These are phyloP conservation scores for Proisotoma minuta DNA, from an alignment of 2,888 invertebrate species.

Conservation along the genomic window DNA sequence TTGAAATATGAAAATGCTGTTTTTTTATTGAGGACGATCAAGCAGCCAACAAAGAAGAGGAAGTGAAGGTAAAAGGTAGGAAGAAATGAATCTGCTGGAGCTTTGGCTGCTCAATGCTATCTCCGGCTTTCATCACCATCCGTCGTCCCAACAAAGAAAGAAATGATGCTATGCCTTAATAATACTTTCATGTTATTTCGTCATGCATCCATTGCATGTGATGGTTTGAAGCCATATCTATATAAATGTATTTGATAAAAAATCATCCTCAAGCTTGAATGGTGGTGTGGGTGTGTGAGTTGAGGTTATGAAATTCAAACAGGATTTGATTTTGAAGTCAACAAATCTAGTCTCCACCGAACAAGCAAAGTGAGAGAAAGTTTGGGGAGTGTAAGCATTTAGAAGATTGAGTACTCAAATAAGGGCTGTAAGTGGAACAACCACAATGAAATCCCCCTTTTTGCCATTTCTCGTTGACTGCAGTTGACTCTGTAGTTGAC, in stretches of 20 bases:
- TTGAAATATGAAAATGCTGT: neutral
- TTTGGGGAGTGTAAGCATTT: neutral
- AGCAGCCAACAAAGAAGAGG: conserved; percentile 16
- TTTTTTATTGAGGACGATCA: conserved; percentile 1
- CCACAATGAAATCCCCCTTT: conserved; percentile 11
- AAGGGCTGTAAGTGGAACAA: conserved; percentile 5
- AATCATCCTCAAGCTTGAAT: too few relatives aligned
- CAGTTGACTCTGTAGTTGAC: conserved; percentile 23
- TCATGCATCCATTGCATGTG: too few relatives aligned
- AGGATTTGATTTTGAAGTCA: neutral
- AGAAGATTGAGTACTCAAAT: conserved; percentile 9
- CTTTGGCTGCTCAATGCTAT: conserved; percentile 7
- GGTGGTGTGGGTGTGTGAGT: too few relatives aligned
- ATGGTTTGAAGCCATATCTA: too few relatives aligned
- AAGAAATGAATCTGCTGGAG: conserved; percentile 1
- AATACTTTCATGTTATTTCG: too few relatives aligned
- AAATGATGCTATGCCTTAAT: neutral
- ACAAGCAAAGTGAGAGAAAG: neutral
- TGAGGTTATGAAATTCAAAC: conserved; percentile 12
- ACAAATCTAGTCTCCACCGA: neutral
- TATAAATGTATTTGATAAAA: too few relatives aligned
- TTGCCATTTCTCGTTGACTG: conserved; percentile 4
- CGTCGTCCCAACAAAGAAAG: neutral
- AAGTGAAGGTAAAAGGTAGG: conserved; percentile 20
- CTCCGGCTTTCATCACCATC: conserved; percentile 4